phyloP scores from a whole-genome alignment of 2,113 vertebrate species.

The Pristiophorus japonicus region DNA sequence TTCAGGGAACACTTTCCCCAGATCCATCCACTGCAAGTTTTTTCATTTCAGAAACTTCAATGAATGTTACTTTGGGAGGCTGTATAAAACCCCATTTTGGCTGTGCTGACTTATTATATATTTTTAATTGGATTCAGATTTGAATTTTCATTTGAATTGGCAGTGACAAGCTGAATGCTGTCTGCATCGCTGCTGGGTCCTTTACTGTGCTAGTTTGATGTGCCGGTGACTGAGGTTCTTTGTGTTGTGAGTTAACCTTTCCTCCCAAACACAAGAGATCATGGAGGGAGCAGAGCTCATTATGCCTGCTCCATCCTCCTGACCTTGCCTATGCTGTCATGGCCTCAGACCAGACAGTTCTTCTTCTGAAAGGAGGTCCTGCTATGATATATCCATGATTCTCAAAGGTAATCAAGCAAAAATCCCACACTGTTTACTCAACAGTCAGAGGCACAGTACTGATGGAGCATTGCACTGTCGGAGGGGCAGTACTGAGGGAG shows the following conservation, averaged over 20 bases:
- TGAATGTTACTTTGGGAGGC: not conserved
- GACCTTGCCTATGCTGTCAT: not conserved
- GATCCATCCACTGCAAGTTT: not conserved
- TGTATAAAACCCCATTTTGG: not conserved
- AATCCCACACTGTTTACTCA: not conserved
- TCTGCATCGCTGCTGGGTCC: not conserved
- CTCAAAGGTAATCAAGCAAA: not conserved
- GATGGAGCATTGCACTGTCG: not conserved
- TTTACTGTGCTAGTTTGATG: not conserved
- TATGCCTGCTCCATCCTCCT: not conserved
- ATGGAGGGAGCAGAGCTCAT: not conserved
- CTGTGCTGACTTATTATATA: not conserved
- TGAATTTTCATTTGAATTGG: not conserved
- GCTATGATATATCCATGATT: not conserved
- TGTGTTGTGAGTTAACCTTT: not conserved
- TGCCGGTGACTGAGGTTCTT: not conserved
- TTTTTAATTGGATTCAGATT: not conserved
- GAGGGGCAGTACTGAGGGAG: not conserved
- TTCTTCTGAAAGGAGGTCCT: not conserved
- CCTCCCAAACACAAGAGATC: not conserved
- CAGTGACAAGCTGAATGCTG: not conserved
- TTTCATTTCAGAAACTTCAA: not conserved
- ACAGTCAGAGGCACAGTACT: not conserved
- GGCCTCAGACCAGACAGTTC: not conserved
- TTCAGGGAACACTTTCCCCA: not conserved